These are phyloP conservation scores for Aspidiotus destructor DNA, from an alignment of 2,888 invertebrate species.

Conservation along the genomic window DNA sequence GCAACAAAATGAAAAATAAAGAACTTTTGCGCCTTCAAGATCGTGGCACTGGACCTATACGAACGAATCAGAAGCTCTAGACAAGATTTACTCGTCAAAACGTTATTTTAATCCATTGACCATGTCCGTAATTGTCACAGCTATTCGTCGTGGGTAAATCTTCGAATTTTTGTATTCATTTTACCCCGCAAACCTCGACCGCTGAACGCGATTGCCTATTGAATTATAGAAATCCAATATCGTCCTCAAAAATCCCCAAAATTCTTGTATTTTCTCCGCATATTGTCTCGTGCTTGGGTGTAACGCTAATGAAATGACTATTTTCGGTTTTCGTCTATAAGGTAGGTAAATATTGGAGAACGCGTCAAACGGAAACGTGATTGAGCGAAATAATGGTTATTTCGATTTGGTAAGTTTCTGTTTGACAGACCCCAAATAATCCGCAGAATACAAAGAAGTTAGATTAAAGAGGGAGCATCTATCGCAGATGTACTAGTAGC, in stretches of 20 bases:
- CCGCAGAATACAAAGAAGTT: slow-evolving; percentile 20
- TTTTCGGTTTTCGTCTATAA: slow-evolving; percentile 9
- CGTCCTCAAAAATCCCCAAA: background rate
- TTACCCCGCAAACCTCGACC: too few species aligned
- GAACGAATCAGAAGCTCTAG: too few species aligned
- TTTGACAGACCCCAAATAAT: slow-evolving; percentile 28
- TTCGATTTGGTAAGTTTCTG: slow-evolving; percentile 21
- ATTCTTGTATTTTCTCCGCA: background rate
- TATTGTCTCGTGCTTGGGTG: background rate
- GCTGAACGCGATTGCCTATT: background rate
- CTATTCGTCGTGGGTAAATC: too few species aligned
- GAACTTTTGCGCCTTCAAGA: too few species aligned
- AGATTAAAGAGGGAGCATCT: slow-evolving; percentile 17
- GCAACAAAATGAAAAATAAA: too few species aligned
- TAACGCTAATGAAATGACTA: slow-evolving; percentile 8
- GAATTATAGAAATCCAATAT: background rate
- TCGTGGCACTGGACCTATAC: too few species aligned
- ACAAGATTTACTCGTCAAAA: too few species aligned
- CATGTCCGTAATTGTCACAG: too few species aligned
- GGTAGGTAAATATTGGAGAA: background rate
- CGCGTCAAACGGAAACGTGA: slow-evolving; percentile 16
- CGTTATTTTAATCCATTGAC: too few species aligned
- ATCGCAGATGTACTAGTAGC: slow-evolving; percentile 19
- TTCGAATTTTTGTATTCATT: too few species aligned
- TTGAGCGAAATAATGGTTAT: slow-evolving; percentile 24